A percentile compares a stretch with the other conserved stretches of the same genome.
phyloP scores from a whole-genome alignment of 1,140 invertebrate species.

The Drosophila watanabei region DNA sequence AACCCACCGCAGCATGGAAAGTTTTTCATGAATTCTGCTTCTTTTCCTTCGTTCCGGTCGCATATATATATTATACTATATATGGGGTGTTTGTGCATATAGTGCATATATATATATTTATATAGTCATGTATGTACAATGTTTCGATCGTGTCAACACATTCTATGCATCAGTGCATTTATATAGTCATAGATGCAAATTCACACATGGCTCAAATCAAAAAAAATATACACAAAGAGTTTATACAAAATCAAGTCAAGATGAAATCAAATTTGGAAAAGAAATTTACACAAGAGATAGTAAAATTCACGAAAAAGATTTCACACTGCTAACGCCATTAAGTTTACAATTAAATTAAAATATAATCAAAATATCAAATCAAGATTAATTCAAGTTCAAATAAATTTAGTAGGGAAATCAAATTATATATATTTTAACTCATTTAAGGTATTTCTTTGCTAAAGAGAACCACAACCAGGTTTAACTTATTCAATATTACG shows the following conservation, averaged over 20 bases:
- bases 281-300: constrained; percentile 41
- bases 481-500: constrained; percentile 33
- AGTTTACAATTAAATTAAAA: constrained; percentile 28
- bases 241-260: constrained; percentile 26
- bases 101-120: constrained; percentile 45
- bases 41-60: constrained; percentile 53
- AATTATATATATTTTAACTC: constrained; percentile 39
- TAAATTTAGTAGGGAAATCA: constrained; percentile 65
- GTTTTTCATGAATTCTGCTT: constrained; percentile 80
- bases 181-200: constrained; percentile 39
- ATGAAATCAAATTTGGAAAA: constrained; percentile 39
- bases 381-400: constrained; percentile 50
- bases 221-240: constrained; percentile 34
- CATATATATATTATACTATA: constrained; percentile 47
- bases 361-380: constrained; percentile 43
- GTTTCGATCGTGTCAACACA: constrained; percentile 52
- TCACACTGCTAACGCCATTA: constrained; percentile 59
- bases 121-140: constrained; percentile 38
- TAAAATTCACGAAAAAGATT: constrained; percentile 80
- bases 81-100: constrained; percentile 33
- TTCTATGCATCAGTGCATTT: constrained; percentile 64
- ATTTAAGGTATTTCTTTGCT: constrained; percentile 44
- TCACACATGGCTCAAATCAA: constrained; percentile 50
- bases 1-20: constrained; percentile 69
- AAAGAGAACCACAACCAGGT: constrained; percentile 81